phyloP scores from a whole-genome alignment of 2,888 invertebrate genomes.

The Nomada ruficornis region DNA sequence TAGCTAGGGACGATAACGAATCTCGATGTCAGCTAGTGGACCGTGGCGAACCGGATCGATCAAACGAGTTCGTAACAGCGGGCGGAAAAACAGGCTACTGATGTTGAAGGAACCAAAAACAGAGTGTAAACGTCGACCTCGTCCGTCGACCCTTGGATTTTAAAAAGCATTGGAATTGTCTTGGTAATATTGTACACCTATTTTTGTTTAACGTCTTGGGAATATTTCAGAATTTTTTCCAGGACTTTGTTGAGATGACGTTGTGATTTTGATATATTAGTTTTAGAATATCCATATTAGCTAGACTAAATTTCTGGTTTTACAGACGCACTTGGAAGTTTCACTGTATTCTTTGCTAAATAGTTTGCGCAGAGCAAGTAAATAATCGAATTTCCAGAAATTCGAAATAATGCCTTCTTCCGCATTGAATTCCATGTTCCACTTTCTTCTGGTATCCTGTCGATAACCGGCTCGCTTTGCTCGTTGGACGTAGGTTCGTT shows the following conservation, averaged over 20 bases:
- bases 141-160: not conserved
- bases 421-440: not conserved
- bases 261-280: too few relatives aligned
- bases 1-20: slow-evolving; percentile 63
- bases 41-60: slow-evolving; percentile 44
- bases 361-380: not conserved
- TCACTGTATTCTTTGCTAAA: too few relatives aligned
- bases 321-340: too few relatives aligned
- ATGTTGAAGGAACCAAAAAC: not conserved
- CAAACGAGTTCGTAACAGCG: slow-evolving; percentile 17
- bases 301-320: too few relatives aligned
- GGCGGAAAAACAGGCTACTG: slow-evolving; percentile 35
- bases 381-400: not conserved
- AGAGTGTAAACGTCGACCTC: slow-evolving; percentile 1
- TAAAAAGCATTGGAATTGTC: not conserved
- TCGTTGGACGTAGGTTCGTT: slow-evolving; percentile 11
- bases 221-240: too few relatives aligned
- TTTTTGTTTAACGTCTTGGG: too few relatives aligned
- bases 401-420: not conserved
- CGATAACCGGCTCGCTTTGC: not conserved
- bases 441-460: not conserved
- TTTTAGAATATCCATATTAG: too few relatives aligned
- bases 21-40: slow-evolving; percentile 55
- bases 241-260: too few relatives aligned
- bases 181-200: not conserved